Base-by-base conservation (phyloP, 2,797 vertebrate species). In the Megaceryle alcyon region DNA sequence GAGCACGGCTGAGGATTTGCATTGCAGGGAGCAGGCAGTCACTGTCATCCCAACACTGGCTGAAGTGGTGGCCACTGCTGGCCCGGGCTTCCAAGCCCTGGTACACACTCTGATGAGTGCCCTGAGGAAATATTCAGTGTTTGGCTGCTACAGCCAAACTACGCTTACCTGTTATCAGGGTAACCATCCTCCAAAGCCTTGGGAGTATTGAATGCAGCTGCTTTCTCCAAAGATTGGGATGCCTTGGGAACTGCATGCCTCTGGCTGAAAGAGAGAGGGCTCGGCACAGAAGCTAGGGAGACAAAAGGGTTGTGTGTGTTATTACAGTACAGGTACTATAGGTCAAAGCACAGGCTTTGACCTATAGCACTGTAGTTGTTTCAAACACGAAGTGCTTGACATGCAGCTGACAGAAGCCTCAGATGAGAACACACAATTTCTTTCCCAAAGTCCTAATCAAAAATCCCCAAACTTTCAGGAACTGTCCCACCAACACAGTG, bases 31-130 rank as follows among this genome's bases (percentile, higher is more conserved):
- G 23, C 48, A 70, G 25, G 5, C 29, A 60, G 23, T n/a, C 8
- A 1, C 25, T 82, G 46, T 14, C 43, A 57, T 37, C 49, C 5
- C 2, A 59, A 33, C 14, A 6, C 70, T 49, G 37, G n/a, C 51
- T 15, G 25, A n/a, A 44, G 23, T 1, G 5, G 12, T 37, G 48
- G 7, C 35, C 43, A 12, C 18, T 1, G 1, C 29, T 29, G 21
- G 2, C 5, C 25, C 7, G 35, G 23, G 29, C 25, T 89, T 41
- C 82, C 0, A 0, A 82, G 7, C 39, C 48, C 28, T 37, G 23
- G 23, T 23, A 77, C 51, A 66, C 10, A 17, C 26, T 33, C 7
- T 1, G 1, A 48, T 19, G 12, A 18, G 7, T 44, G 6, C 33
- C 37, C 7, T 1, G 12, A 66, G 35, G 26, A 88, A 72, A 75